These are phyloP conservation scores for Dendrocincla fuliginosa DNA, from an alignment of 2,797 vertebrate genomes.

Conservation along the genomic window DNA sequence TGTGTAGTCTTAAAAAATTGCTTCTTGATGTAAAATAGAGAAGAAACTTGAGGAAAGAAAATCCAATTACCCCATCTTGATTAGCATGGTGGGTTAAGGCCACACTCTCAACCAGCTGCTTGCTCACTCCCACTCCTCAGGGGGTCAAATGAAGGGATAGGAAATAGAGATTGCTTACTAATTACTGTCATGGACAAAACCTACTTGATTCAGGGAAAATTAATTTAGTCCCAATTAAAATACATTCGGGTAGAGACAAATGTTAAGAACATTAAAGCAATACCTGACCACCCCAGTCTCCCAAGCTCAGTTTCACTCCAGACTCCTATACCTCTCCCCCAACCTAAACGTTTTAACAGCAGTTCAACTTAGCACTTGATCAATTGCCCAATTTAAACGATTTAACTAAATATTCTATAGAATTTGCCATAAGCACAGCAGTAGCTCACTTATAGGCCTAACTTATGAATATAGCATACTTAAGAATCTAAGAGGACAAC, in stretches of 20 bases:
- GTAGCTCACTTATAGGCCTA: background rate
- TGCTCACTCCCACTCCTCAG: accelerated
- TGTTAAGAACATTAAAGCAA: background rate
- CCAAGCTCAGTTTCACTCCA: background rate
- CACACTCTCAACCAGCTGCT: background rate
- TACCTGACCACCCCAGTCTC: accelerated
- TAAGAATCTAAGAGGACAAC: background rate
- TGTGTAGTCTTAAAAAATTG: background rate
- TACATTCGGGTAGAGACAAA: background rate
- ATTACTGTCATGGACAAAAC: background rate
- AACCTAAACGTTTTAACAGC: background rate
- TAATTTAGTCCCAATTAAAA: background rate
- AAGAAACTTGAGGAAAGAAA: background rate
- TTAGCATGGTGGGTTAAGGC: background rate
- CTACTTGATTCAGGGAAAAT: background rate
- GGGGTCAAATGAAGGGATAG: background rate
- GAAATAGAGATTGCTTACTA: background rate
- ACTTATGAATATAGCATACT: background rate
- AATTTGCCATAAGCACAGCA: background rate
- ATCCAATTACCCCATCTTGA: background rate
- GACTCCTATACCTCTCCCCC: accelerated
- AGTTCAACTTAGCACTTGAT: background rate
- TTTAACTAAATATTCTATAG: background rate
- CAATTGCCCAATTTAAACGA: background rate
- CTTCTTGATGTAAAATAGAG: background rate